Conservation (phyloP, 2,797 vertebrate genomes). For the Danio tinwini region DNA sequence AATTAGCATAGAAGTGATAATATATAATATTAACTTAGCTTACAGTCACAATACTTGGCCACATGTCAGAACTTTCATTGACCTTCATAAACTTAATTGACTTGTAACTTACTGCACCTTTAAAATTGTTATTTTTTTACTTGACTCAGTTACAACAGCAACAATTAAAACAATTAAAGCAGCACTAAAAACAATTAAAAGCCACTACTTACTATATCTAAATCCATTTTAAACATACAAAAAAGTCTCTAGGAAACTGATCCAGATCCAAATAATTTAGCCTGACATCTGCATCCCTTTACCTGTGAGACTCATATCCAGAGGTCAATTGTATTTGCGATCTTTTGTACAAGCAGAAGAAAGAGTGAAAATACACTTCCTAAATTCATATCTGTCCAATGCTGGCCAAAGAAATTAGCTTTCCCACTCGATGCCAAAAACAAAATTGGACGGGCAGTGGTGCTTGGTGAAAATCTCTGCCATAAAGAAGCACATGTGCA, state of each 20-base stretch:
- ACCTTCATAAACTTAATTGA: no score
- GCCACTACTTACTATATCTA: no score
- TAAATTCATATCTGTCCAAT: constrained; percentile 9
- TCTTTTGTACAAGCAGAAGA: not conserved
- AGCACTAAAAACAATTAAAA: not conserved
- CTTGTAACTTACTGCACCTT: no score
- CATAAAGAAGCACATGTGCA: not conserved
- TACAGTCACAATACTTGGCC: no score
- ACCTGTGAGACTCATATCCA: not conserved
- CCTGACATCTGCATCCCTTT: not conserved
- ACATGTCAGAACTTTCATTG: no score
- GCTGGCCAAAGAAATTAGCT: constrained; percentile 25
- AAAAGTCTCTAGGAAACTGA: not conserved
- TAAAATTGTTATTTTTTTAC: no score
- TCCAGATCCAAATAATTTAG: not conserved
- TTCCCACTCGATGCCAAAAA: constrained; percentile 17
- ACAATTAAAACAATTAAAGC: not conserved
- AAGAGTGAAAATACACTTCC: not conserved
- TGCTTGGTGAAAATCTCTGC: not conserved
- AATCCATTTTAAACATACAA: not conserved
- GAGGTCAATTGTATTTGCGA: not conserved
- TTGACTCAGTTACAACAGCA: no score
- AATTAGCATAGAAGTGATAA: no score
- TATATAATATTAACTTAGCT: no score
- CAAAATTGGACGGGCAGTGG: not conserved